Evolutionary conservation across 1,140 invertebrate genomes (phyloP), one percentile per base, ranked within the genome.

Genomic region (Pissodes strobi): DNA sequence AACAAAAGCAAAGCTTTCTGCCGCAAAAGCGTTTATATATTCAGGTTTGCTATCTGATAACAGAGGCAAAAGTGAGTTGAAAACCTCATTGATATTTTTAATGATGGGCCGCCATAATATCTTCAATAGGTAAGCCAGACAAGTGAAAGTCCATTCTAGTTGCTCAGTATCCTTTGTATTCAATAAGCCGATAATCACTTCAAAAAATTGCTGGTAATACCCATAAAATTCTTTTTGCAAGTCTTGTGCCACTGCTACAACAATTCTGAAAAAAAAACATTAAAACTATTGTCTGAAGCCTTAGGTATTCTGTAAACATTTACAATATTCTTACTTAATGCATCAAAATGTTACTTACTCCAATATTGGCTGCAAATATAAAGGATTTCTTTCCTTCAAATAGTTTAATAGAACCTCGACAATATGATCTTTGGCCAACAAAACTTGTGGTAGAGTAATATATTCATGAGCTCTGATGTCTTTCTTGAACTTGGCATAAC

Each of bases 1-100:
- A 1, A 97, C 87, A 82, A 94, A 96, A 10, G 93, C 88, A 83
- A 97, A 96, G 81, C 92, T 92, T 80, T 97, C 93, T 1, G 92
- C 91, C n/a, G 93, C 93, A 85, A 97, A 97, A 76, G 89, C 89
- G 66, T 89, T 88, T n/a, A 97, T 87, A 74, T 95, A 93, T 51
- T 85, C 82, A 53, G 90, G 90, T 66, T 86, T 82, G 2, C 81
- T 79, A 43, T 88, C 86, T 64, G 86, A 86, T 4, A 96, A 74
- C 0, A 96, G 75, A 0, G 91, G 90, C 17, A 92, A 77, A 34
- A 94, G 85, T 34, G 87, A 81, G 45, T 87, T 86, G 62, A 94
- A 87, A 0, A 94, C 85, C 22, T 82, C 82, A 34, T 86, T 81
- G 39, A 95, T 85, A 76, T 96, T 88, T 74, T 87, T 89, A 1